Conservation (phyloP, 2,888 invertebrate species). For the Drosophila melanosoma region DNA sequence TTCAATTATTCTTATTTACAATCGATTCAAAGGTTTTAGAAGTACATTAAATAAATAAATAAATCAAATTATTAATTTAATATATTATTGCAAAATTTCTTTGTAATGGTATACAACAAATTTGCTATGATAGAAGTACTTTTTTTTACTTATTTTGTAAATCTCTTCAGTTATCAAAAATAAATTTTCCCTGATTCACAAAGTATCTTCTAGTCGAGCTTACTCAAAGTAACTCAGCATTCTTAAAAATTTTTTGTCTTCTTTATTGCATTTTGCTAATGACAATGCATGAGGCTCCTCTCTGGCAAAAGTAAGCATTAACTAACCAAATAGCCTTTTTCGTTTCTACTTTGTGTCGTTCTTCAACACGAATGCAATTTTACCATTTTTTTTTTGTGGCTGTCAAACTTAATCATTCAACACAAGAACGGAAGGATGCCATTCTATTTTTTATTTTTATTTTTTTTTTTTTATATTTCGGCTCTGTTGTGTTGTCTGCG, state of each 20-base stretch:
- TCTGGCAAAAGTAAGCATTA: conserved; percentile 13
- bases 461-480: conserved; percentile 10
- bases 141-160: not conserved
- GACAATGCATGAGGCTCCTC: conserved; percentile 38
- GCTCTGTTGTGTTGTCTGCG: conserved; percentile 31
- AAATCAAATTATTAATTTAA: too few species aligned
- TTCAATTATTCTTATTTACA: not conserved
- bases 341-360: conserved; percentile 7
- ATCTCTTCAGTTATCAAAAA: not conserved
- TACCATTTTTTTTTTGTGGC: conserved; percentile 10
- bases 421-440: conserved; percentile 66
- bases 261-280: conserved; percentile 54
- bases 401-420: conserved; percentile 43
- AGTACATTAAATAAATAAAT: too few species aligned
- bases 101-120: too few species aligned
- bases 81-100: too few species aligned
- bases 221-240: not conserved
- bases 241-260: conserved; percentile 27
- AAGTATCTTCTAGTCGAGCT: conserved; percentile 1
- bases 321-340: conserved; percentile 18
- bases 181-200: not conserved
- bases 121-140: not conserved
- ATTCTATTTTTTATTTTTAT: conserved; percentile 12
- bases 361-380: conserved; percentile 18
- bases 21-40: not conserved